Percentiles rank a stretch among this genome's conserved stretches.
These are phyloP conservation scores for Myotis davidii DNA, from an alignment of 2,113 vertebrate species.

Conservation along the genomic window DNA sequence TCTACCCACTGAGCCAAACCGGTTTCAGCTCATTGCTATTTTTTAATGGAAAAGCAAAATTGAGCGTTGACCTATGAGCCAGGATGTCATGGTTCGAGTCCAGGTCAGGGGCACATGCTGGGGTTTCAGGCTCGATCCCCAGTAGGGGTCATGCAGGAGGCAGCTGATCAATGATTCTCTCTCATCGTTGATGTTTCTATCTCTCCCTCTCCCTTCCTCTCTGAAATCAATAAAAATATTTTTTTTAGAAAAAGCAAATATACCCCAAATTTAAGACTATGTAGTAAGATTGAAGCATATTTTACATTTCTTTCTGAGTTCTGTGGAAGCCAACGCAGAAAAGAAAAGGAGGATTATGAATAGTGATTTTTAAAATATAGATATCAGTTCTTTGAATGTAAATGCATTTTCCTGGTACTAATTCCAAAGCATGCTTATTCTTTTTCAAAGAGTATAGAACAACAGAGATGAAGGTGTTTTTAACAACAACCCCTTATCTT, in stretches of 20 bases:
- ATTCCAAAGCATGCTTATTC: background rate
- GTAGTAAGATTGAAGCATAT: background rate
- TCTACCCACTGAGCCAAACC: no score
- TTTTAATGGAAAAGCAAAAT: background rate
- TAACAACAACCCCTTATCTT: background rate
- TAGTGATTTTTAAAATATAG: background rate
- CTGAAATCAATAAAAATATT: no score
- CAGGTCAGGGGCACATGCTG: no score
- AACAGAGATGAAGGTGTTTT: background rate
- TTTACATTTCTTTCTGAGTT: constrained; percentile 10
- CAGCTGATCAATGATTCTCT: no score
- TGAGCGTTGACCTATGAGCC: no score
- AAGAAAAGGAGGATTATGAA: background rate
- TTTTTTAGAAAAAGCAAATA: background rate
- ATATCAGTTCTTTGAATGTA: background rate
- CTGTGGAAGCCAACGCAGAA: background rate
- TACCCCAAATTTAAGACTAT: background rate
- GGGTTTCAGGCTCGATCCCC: no score
- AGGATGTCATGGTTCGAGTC: no score
- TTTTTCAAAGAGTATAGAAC: background rate
- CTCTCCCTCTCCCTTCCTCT: no score
- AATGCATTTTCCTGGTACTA: constrained; percentile 13
- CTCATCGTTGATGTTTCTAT: no score
- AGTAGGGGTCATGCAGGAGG: no score
- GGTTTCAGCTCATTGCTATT: background rate